phyloP scores from a whole-genome alignment of 2,888 invertebrate genomes.

The Laspeyria flexula region DNA sequence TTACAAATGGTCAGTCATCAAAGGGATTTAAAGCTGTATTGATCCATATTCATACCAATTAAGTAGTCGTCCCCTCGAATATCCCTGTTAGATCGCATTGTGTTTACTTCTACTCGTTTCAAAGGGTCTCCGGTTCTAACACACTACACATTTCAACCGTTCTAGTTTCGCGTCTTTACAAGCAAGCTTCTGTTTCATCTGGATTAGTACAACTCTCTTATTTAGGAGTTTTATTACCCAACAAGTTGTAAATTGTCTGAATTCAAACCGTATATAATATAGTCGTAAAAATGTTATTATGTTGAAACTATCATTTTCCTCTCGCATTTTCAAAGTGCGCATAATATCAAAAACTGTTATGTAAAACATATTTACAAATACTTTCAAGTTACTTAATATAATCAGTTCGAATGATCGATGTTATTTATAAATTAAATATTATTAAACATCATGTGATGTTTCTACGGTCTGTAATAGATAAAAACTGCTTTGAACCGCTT shows the following conservation, averaged over 20 bases:
- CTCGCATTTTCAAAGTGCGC: constrained; percentile 1
- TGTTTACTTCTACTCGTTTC: neutral
- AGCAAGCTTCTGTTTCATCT: constrained; percentile 5
- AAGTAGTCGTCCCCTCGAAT: constrained; percentile 1
- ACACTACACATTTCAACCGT: constrained; percentile 2
- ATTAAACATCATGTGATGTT: constrained; percentile 17
- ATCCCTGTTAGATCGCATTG: neutral
- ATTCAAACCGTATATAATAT: neutral
- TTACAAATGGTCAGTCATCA: constrained; percentile 1
- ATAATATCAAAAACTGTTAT: constrained; percentile 6
- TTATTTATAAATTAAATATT: constrained; percentile 19
- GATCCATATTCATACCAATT: constrained; percentile 3
- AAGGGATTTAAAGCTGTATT: neutral
- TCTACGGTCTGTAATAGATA: neutral
- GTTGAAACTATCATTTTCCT: neutral
- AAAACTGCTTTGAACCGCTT: neutral
- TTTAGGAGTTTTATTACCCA: neutral
- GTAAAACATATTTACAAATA: constrained; percentile 4
- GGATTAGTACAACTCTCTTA: neutral
- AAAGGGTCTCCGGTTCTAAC: constrained; percentile 9
- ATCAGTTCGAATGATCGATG: constrained; percentile 11
- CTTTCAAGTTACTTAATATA: constrained; percentile 13
- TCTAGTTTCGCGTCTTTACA: constrained; percentile 2
- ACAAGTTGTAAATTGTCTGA: neutral
- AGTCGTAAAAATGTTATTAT: neutral